Evolutionary conservation across 1,140 invertebrate genomes (phyloP), one percentile per base, ranked within the genome.

Genomic region (Drosophila neocordata): DNA sequence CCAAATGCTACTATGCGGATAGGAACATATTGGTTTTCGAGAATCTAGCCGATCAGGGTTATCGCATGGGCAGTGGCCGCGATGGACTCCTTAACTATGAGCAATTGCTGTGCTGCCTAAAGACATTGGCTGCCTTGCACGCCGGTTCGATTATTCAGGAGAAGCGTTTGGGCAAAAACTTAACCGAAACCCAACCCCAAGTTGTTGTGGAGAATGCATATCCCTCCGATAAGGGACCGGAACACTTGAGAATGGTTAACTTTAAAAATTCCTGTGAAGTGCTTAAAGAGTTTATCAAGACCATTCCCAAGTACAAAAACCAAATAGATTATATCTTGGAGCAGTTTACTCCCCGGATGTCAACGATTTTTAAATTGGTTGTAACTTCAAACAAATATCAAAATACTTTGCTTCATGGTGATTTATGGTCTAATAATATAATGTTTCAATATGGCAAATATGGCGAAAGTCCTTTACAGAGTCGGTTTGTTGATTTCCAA

Each of bases 371-470:
- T 13, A 87, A 92, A 9, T 90, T 93, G 1, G 83, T 92, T 22
- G 91, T 92, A 66, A 92, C 93, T 0, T 94, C 93, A 1, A 35
- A 77, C 4, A 92, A 81, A 18, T 93, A 92, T 53, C 83, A 90
- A n/a, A 95, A 95, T 64, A 93, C 93, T 0, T 74, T 94, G 0
- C 90, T 91, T 15, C 95, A 95, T 80, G 93, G 93, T 0, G 94
- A 95, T 90, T 71, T 95, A 3, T 95, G 94, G 94, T 80, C 92
- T 1, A 94, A 94, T 72, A 95, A 95, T 79, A 81, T 95, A 8
- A 92, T 95, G 75, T 93, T 94, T 38, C 94, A 94, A 79, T 93
- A 93, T 65, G 82, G 92, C 1, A 77, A 82, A 3, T 84, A 92
- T 60, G 77, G 91, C 1, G 68, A 85, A 0, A 74, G 6, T n/a